These are phyloP conservation scores for Suillia variegata DNA, from an alignment of 2,888 invertebrate species.

Conservation along the genomic window DNA sequence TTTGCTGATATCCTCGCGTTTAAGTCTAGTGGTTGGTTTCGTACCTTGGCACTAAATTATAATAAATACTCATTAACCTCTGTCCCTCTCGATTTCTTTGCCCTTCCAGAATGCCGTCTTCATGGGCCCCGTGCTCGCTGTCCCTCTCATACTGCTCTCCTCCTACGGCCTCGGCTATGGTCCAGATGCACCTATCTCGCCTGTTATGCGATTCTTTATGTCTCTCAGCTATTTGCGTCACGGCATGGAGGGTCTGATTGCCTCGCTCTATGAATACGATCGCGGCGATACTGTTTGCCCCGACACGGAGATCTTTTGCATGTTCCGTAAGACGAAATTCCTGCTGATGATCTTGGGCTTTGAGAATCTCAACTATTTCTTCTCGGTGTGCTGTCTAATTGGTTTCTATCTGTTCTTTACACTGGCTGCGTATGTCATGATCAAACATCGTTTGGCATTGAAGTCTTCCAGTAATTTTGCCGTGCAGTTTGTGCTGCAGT, in stretches of 20 bases:
- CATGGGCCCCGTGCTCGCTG: slow-evolving; percentile 83
- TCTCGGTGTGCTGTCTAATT: slow-evolving; percentile 70
- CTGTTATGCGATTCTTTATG: slow-evolving; percentile 77
- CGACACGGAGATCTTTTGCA: slow-evolving; percentile 72
- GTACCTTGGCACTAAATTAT: not conserved
- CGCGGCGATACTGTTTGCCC: slow-evolving; percentile 78
- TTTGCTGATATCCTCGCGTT: slow-evolving; percentile 73
- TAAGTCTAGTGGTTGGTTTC: slow-evolving; percentile 76
- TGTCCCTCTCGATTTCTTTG: not conserved
- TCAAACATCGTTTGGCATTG: slow-evolving; percentile 74
- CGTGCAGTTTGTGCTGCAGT: slow-evolving; percentile 71
- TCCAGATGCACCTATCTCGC: slow-evolving; percentile 69
- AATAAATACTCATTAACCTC: too few species aligned
- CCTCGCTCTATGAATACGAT: slow-evolving; percentile 78
- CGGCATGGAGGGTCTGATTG: slow-evolving; percentile 79
- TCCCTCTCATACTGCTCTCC: slow-evolving; percentile 86
- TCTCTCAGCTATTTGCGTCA: slow-evolving; percentile 83
- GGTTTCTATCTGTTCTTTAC: slow-evolving; percentile 76
- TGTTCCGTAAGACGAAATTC: slow-evolving; percentile 74
- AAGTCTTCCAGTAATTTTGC: slow-evolving; percentile 69
- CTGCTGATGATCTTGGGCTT: slow-evolving; percentile 78
- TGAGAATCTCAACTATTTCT: slow-evolving; percentile 71
- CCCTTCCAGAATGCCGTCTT: slow-evolving; percentile 80
- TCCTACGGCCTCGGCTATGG: slow-evolving; percentile 87
- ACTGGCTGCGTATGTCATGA: slow-evolving; percentile 71